Evolutionary conservation across 1,140 invertebrate genomes (phyloP).

Genomic region (Zaprionus ghesquierei): DNA sequence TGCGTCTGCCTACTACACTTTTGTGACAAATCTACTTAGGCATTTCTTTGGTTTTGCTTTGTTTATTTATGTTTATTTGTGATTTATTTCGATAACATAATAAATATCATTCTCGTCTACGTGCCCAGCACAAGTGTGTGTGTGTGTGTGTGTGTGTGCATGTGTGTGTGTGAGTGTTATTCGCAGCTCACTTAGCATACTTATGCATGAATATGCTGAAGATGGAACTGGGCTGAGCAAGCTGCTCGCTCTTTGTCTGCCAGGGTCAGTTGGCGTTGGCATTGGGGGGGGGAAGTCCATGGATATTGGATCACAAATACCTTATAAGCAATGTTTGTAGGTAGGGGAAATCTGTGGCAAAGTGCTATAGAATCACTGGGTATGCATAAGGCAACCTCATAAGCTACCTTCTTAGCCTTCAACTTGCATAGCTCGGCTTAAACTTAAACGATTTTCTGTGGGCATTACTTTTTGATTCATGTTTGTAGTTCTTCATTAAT

Average conservation of each 20-base stretch:
- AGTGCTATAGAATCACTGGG: background rate
- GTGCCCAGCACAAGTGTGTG: conserved; percentile 1
- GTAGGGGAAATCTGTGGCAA: background rate
- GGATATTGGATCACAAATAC: background rate
- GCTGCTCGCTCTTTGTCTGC: background rate
- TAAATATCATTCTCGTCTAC: conserved; percentile 53
- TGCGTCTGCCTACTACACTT: conserved; percentile 55
- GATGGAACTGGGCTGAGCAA: background rate
- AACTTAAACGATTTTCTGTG: too few species aligned
- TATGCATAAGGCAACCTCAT: too few species aligned
- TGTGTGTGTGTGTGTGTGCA: background rate
- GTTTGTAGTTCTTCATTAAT: too few species aligned
- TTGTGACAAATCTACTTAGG: conserved; percentile 79
- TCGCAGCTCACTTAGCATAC: conserved; percentile 25
- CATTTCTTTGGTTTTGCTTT: conserved; percentile 70
- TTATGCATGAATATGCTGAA: conserved; percentile 24
- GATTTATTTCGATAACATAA: conserved; percentile 81
- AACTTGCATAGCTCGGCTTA: too few species aligned
- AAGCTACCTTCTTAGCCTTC: too few species aligned
- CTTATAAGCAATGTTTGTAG: background rate
- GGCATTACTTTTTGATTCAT: too few species aligned
- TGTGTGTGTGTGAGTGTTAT: conserved; percentile 24
- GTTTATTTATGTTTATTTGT: conserved; percentile 81
- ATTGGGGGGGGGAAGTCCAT: background rate
- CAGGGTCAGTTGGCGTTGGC: background rate